Evolutionary conservation across 2,888 invertebrate genomes (phyloP), one percentile per base, ranked within the genome.

Genomic region (Drosophila borealis): DNA sequence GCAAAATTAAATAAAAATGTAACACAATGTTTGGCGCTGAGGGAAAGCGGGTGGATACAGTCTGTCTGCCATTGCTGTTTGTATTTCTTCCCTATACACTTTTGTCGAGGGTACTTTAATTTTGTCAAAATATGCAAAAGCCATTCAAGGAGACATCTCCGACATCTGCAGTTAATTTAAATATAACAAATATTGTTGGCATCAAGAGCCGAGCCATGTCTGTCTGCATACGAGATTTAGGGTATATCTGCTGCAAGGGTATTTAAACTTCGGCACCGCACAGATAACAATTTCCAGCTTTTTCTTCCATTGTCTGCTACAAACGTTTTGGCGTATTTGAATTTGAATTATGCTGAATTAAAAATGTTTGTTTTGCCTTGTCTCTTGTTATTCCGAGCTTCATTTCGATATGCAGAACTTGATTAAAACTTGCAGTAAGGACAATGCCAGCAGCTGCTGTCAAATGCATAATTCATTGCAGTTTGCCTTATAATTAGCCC

Each of bases 1-100:
- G 81, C 53, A 75, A 87, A 88, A 83, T 83, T 88, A 83, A 88
- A 83, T 83, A 88, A 88, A 88, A 83, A 78, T 83, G 83, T 83
- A 88, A 71, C 84, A 87, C 89, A 83, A 88, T 83, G 87, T 88
- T 78, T 65, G 80, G 37, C 36, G 49, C 56, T 10, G 48, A 33
- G 59, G 46, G 49, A 13, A 13, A 3, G 48, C 8, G 25, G 33
- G 46, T 9, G 34, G 33, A 19, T 29, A 8, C 2, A 29, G 29
- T 29, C 41, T 25, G 25, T 61, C 34, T 64, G 45, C 44, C 53
- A 54, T 60, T 59, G 51, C 34, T 48, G 72, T 46, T 70, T 69
- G 33, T 37, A 46, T 42, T 36, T 34, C 11, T 25, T 21, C 36
- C 36, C 13, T 13, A 36, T 36, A 36, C 36, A 29, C 29, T 17